A percentile compares a stretch with the other conserved stretches of the same genome.
Conservation (phyloP, 1,140 invertebrate genomes). For the Drosophila kikkawai region DNA sequence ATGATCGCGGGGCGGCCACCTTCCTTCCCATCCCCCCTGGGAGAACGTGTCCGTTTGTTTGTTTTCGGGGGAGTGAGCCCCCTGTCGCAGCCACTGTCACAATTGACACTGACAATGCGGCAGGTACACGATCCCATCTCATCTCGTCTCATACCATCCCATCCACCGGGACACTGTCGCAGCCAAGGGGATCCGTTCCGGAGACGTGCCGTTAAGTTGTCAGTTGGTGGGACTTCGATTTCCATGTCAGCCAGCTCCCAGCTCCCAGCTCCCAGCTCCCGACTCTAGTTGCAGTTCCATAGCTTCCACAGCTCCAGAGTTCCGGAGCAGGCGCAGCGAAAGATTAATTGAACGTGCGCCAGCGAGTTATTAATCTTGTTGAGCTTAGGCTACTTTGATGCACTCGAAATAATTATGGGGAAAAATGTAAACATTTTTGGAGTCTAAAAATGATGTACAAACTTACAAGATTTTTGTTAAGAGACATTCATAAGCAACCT, state of each 20-base stretch:
- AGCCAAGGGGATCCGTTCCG: slow-evolving; percentile 26
- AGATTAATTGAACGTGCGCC: slow-evolving; percentile 83
- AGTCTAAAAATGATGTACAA: too few relatives aligned
- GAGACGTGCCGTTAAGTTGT: slow-evolving; percentile 79
- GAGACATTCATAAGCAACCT: too few relatives aligned
- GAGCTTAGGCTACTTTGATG: slow-evolving; percentile 54
- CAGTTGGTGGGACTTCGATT: slow-evolving; percentile 51
- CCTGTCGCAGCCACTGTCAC: slow-evolving; percentile 70
- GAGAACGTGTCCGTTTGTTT: slow-evolving; percentile 73
- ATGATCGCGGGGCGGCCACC: slow-evolving; percentile 22
- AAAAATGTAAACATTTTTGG: too few relatives aligned
- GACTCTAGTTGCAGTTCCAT: slow-evolving; percentile 30
- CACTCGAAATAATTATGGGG: slow-evolving; percentile 9
- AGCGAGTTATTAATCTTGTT: slow-evolving; percentile 79
- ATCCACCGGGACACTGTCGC: slow-evolving; percentile 52
- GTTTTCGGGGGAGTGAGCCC: slow-evolving; percentile 47
- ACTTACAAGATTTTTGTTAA: too few relatives aligned
- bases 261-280: slow-evolving; percentile 15
- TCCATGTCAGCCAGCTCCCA: slow-evolving; percentile 37
- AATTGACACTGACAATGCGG: slow-evolving; percentile 81
- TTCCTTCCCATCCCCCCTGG: slow-evolving; percentile 1
- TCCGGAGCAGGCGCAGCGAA: slow-evolving; percentile 50
- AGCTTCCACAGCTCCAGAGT: not conserved
- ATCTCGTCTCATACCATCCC: slow-evolving; percentile 9
- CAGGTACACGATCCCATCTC: slow-evolving; percentile 71